Evolutionary conservation across 2,888 invertebrate genomes (phyloP).

Genomic region (Andrena bicolor): DNA sequence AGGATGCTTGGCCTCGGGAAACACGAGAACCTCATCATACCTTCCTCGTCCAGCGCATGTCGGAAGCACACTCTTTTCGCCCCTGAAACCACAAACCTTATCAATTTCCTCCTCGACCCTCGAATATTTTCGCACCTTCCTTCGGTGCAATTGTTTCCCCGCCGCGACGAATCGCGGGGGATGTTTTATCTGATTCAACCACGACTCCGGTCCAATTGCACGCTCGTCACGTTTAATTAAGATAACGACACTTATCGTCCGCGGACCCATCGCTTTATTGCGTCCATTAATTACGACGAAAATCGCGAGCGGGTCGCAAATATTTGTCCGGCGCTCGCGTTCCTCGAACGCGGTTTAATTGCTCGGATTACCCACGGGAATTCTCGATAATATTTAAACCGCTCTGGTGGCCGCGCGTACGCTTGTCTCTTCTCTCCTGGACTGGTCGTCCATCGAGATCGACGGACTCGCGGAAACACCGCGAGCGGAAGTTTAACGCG

Average conservation of each 20-base stretch:
- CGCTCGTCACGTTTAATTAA: slow-evolving; percentile 19
- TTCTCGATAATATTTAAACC: neutral
- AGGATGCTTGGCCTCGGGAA: slow-evolving; percentile 80
- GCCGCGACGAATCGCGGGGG: slow-evolving; percentile 8
- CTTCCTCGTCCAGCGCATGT: slow-evolving; percentile 64
- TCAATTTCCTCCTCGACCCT: neutral
- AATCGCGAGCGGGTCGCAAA: slow-evolving; percentile 2
- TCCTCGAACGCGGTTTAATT: neutral
- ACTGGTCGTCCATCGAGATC: neutral
- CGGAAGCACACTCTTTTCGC: slow-evolving; percentile 60
- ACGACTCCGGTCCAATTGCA: neutral
- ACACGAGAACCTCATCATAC: slow-evolving; percentile 81
- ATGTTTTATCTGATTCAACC: slow-evolving; percentile 19
- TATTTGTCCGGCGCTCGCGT: slow-evolving; percentile 13
- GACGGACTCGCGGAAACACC: slow-evolving; percentile 4
- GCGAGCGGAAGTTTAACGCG: slow-evolving; percentile 17
- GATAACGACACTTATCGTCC: slow-evolving; percentile 47
- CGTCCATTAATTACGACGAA: slow-evolving; percentile 26
- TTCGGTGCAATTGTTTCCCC: neutral
- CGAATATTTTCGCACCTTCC: neutral
- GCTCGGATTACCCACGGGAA: neutral
- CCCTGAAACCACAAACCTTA: slow-evolving; percentile 27
- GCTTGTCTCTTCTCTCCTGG: neutral
- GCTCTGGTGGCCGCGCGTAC: neutral
- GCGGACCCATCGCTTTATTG: slow-evolving; percentile 7